These are phyloP conservation scores for Hemichromis elongatus DNA, from an alignment of 2,113 vertebrate genomes.

Conservation along the genomic window DNA sequence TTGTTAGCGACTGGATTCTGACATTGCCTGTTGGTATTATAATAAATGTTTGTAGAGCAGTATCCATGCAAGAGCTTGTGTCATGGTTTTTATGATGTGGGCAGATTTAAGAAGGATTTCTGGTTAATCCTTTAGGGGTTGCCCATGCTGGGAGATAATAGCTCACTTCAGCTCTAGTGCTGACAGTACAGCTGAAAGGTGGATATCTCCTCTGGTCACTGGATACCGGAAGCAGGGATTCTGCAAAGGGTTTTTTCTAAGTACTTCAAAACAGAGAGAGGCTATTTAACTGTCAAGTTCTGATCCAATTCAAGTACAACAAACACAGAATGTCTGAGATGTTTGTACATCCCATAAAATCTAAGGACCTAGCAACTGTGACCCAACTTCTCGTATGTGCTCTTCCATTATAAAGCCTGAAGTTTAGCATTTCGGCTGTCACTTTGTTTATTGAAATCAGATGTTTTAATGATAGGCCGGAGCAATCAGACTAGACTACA, in stretches of 20 bases:
- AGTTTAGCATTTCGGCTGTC: background rate
- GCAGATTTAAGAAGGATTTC: constrained; percentile 56
- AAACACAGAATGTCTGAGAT: background rate
- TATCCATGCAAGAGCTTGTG: constrained; percentile 36
- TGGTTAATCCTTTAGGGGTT: constrained; percentile 48
- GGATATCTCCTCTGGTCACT: background rate
- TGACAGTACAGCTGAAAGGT: background rate
- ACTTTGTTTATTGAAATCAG: background rate
- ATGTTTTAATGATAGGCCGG: background rate
- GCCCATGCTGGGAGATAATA: constrained; percentile 31
- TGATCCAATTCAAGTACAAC: background rate
- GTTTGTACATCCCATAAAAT: background rate
- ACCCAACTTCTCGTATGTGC: background rate
- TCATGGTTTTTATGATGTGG: constrained; percentile 22
- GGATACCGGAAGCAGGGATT: background rate
- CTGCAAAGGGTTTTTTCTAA: background rate
- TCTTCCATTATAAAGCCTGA: background rate
- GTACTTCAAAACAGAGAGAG: background rate
- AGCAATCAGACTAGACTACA: background rate
- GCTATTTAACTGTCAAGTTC: background rate
- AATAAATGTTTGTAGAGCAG: constrained; percentile 41
- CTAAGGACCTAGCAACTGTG: background rate
- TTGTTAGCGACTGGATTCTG: constrained; percentile 24
- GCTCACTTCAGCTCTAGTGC: constrained; percentile 40
- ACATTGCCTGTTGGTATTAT: constrained; percentile 52